Base-by-base conservation (phyloP, 2,888 invertebrate species). In the Elegia similella region DNA sequence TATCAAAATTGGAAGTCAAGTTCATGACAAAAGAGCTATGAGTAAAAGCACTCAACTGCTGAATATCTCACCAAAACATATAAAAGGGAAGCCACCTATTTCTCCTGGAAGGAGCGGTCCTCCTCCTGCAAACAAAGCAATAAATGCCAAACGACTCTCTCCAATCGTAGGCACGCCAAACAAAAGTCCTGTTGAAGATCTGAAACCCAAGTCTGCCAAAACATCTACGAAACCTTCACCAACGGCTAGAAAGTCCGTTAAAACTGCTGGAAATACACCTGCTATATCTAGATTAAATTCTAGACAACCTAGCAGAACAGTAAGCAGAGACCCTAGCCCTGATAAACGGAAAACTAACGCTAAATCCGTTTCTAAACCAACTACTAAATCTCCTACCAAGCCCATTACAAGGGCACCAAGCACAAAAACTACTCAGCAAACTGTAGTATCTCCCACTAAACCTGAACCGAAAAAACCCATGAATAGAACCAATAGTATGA, bases 101-200 rank as follows among this genome's bases (percentile, higher is more conserved):
- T 90, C 90, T 42, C 92, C 92, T 0, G 88, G 87, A 1, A 85
- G 81, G 73, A 80, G 72, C 56, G 92, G 92, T 0, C 92, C 92
- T 13, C 92, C 92, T 0, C 92, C 92, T 43, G 84, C 89, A 0
- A 90, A 92, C 48, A 88, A 78, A 67, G 66, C 80, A 15, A 85
- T 92, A 2, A 92, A 88, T 58, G 69, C 91, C 10, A 92, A 92
- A 78, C 76, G 92, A 52, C 72, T 92, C 1, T 92, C 92, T 8
- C 92, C 92, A 5, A 92, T 92, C 30, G 91, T 90, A 43, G 90
- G 92, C 1, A 92, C 92, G 7, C 92, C 92, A 32, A 92, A 81
- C 59, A 92, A 92, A 76, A 92, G 86, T 69, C 91, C 90, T n/a
- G 67, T 72, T 34, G 89, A 87, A 61, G 84, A 86, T 56, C 66